These are phyloP conservation scores for Platysteira castanea DNA, from an alignment of 2,113 vertebrate species.

Conservation along the genomic window DNA sequence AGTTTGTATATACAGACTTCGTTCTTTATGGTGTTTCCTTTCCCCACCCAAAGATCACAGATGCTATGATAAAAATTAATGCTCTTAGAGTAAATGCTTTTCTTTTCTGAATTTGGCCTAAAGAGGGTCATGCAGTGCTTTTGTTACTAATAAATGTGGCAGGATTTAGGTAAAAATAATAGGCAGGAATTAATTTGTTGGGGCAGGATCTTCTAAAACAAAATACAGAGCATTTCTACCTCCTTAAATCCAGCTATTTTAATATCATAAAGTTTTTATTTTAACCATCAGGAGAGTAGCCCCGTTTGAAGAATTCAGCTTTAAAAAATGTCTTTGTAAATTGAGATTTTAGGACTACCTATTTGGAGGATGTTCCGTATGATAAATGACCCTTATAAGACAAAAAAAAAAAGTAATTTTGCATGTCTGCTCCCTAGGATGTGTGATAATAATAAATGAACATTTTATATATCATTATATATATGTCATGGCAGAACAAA, in stretches of 20 bases:
- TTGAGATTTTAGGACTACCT: constrained; percentile 63
- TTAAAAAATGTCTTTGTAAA: constrained; percentile 65
- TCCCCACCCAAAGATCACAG: constrained; percentile 21
- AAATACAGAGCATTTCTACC: not conserved
- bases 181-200: not conserved
- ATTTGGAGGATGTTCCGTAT: constrained; percentile 46
- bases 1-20: constrained; percentile 39
- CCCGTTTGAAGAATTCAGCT: constrained; percentile 44
- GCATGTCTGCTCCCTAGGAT: constrained; percentile 60
- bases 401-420: constrained; percentile 61
- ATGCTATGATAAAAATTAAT: constrained; percentile 33
- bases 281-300: not conserved
- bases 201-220: not conserved
- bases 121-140: not conserved
- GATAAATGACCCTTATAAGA: constrained; percentile 60
- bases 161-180: not conserved
- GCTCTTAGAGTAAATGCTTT: not conserved
- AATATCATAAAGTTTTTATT: constrained; percentile 50
- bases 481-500: constrained; percentile 35
- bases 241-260: not conserved
- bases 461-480: constrained; percentile 67
- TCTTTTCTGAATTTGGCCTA: not conserved
- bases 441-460: constrained; percentile 68
- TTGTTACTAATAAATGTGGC: not conserved
- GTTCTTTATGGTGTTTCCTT: constrained; percentile 39